These are phyloP conservation scores for Neoscelio sp. DNA, from an alignment of 2,888 invertebrate genomes.

Conservation along the genomic window DNA sequence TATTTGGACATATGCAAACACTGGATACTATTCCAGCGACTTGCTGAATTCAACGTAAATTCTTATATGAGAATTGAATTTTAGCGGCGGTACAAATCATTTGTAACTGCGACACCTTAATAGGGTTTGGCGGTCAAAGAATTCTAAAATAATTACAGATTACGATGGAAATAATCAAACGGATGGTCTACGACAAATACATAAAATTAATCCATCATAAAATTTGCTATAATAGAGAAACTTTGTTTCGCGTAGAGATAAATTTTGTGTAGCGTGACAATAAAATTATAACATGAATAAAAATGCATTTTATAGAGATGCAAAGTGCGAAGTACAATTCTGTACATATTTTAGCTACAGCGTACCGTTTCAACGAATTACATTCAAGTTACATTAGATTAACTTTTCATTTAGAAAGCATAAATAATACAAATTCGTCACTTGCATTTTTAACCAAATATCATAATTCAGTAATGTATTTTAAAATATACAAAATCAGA, in stretches of 20 bases:
- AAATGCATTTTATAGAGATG: slow-evolving; percentile 7
- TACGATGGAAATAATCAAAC: neutral
- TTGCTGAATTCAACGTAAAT: slow-evolving; percentile 47
- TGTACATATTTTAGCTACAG: slow-evolving; percentile 21
- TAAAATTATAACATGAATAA: slow-evolving; percentile 6
- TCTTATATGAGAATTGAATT: slow-evolving; percentile 39
- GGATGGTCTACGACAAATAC: too few relatives aligned
- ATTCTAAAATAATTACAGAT: too few relatives aligned
- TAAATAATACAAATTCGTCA: slow-evolving; percentile 19
- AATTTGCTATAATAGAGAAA: too few relatives aligned
- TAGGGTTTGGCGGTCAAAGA: too few relatives aligned
- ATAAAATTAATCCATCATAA: too few relatives aligned
- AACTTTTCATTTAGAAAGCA: slow-evolving; percentile 25
- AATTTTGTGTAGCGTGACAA: slow-evolving; percentile 1
- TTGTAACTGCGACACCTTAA: too few relatives aligned
- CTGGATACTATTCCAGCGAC: slow-evolving; percentile 35
- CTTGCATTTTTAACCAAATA: slow-evolving; percentile 12
- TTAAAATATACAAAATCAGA: slow-evolving; percentile 2
- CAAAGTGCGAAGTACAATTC: slow-evolving; percentile 19
- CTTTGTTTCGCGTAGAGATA: neutral
- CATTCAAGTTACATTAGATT: slow-evolving; percentile 32
- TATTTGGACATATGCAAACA: slow-evolving; percentile 64
- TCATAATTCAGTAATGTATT: slow-evolving; percentile 2
- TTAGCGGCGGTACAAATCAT: slow-evolving; percentile 10
- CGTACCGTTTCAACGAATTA: slow-evolving; percentile 15